Evolutionary conservation across 2,797 vertebrate species (phyloP), one percentile per base, ranked within the genome.

Genomic region (Crocidura indochinensis): DNA sequence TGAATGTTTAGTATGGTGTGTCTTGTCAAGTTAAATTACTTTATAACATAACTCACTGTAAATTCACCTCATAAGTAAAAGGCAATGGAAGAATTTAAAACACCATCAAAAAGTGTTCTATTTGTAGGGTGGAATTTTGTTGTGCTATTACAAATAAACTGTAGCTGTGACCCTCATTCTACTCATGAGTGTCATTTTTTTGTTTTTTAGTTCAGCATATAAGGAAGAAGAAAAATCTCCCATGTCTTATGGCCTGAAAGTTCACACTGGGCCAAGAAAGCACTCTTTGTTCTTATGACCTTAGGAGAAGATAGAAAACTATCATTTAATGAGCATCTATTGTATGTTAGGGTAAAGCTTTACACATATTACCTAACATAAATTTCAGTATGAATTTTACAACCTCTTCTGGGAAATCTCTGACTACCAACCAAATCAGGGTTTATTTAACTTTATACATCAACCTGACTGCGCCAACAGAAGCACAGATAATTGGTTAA

Each of bases 61-160:
- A 94, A 92, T 88, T 92, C 78, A 94, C 80, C 60, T 96, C 84
- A 69, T 96, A 95, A 94, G 93, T 95, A 92, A 94, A 95, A 96
- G 91, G 47, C 89, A 88, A 90, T 31, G 51, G 73, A 88, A 94
- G 69, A 85, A 86, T 94, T 96, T 88, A 83, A 92, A 91, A 84
- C 31, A 76, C 65, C 85, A 84, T 80, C 81, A 75, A 84, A 95
- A 90, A 89, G 22, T 83, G 31, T 87, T 68, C 89, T 89, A 44
- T 86, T 69, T 89, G 44, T 60, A 27, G 69, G 65, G 24, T 89
- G 65, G 91, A 88, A 96, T 89, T 84, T 85, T 10, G 53, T 26
- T 65, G 73, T 29, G 12, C 84, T 87, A 88, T 92, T 94, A 71
- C 72, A 85, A 90, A 78, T 87, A 87, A 97, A 91, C 91, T 82